Base-by-base conservation (phyloP, 2,888 invertebrate genomes). In the Lycocerus yunnanus region DNA sequence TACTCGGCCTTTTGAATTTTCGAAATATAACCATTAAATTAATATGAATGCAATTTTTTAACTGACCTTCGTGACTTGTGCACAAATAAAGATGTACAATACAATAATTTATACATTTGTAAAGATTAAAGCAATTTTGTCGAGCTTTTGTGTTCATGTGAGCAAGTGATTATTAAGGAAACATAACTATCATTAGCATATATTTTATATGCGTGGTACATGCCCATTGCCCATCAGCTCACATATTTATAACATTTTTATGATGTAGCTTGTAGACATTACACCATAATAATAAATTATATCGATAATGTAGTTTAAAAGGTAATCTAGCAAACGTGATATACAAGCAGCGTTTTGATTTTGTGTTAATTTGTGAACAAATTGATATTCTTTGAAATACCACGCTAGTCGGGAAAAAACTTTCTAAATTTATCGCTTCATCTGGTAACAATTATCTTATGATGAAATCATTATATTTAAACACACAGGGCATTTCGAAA, bases 401-500 rank as follows among this genome's bases (percentile, higher is more conserved):
- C 43, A n/a, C 2, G 43, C 43, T n/a, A n/a, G 43, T 10, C 6
- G 43, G n/a, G n/a, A 43, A 43, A 43, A 43, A 43, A 43, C 43
- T 43, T 43, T 43, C 43, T 43, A 43, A 43, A 43, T 43, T 43
- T 43, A 43, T 43, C 43, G 43, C 43, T 43, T 43, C 43, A 43
- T 43, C 43, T 43, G 43, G 43, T 14, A 11, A 18, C 24, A 66
- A 69, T 73, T 69, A 73, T 69, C 59, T 66, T 43, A 63, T 75
- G 72, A 75, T 75, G 68, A 73, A 75, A 67, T 75, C 68, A 73
- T 75, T 75, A 75, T 18, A 59, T 71, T 63, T 66, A 66, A 72
- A 75, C 70, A 74, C 60, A 65, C 71, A 66, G 63, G 63, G 68
- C 65, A 67, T 71, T 61, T 61, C 68, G 58, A 74, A 70, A 71